phyloP scores from a whole-genome alignment of 2,113 vertebrate species.

The Otocyon megalotis region DNA sequence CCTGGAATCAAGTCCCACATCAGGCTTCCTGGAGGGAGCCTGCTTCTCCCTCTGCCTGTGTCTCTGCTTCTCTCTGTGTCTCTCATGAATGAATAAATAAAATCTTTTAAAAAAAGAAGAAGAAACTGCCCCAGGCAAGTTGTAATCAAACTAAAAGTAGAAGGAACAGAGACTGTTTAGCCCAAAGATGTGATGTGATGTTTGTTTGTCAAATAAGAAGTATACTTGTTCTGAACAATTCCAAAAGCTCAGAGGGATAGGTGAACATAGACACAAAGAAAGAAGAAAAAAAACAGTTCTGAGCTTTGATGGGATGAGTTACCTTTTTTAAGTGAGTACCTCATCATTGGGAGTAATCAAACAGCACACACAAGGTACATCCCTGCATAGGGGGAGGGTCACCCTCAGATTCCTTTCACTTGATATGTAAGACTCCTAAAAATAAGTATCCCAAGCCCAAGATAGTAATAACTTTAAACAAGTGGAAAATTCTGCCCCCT shows the following conservation, averaged over 20 bases:
- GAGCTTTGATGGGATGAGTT: not conserved
- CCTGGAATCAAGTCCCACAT: too few relatives aligned
- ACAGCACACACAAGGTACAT: not conserved
- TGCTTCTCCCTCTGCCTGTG: not conserved
- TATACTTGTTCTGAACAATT: not conserved
- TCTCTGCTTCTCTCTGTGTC: not conserved
- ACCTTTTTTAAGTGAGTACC: not conserved
- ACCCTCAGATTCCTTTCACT: not conserved
- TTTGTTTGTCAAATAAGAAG: not conserved
- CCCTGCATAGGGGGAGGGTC: too few relatives aligned
- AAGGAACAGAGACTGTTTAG: not conserved
- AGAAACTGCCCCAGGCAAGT: not conserved
- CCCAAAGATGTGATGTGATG: not conserved
- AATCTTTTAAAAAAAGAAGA: not conserved
- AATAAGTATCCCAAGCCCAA: not conserved
- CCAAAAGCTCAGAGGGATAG: not conserved
- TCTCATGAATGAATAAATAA: not conserved
- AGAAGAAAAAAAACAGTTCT: not conserved
- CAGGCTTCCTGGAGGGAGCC: too few relatives aligned
- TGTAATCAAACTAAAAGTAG: not conserved
- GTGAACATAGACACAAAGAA: not conserved
- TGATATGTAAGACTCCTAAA: not conserved
- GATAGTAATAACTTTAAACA: not conserved
- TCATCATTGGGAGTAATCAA: not conserved
- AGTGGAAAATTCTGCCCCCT: not conserved